These are phyloP conservation scores for Dendrolimus punctatus DNA, from an alignment of 1,140 invertebrate genomes.

Conservation along the genomic window DNA sequence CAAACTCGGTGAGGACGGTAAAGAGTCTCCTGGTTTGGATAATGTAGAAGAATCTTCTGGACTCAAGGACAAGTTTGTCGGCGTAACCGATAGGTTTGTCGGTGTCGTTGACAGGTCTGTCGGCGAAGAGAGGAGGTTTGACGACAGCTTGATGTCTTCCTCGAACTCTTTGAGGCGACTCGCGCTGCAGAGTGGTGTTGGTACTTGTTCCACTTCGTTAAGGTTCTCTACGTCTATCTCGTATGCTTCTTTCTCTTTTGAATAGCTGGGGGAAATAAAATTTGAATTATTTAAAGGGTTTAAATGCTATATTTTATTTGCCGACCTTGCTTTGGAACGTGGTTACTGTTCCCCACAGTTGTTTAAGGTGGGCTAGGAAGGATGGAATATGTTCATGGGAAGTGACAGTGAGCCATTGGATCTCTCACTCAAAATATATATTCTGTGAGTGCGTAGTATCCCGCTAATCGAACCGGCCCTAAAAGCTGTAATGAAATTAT, in stretches of 20 bases:
- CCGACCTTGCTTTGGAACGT: no score
- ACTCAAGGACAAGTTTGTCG: conserved; percentile 30
- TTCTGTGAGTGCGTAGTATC: no score
- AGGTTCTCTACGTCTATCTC: conserved; percentile 50
- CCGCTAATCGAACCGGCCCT: no score
- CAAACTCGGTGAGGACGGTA: conserved; percentile 37
- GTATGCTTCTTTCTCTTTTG: conserved; percentile 49
- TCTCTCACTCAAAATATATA: no score
- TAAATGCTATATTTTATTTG: no score
- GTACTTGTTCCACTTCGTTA: conserved; percentile 54
- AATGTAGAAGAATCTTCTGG: conserved; percentile 36
- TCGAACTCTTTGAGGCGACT: conserved; percentile 48
- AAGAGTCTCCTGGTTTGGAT: conserved; percentile 30
- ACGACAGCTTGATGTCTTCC: conserved; percentile 43
- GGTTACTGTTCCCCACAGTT: no score
- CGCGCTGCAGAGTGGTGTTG: conserved; percentile 64
- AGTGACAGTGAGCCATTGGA: no score
- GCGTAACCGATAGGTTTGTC: conserved; percentile 22
- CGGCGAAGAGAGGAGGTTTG: conserved; percentile 31
- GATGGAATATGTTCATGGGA: no score
- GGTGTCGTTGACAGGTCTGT: no score
- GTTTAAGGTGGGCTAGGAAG: no score
- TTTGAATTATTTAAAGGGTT: no score
- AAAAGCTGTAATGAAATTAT: no score
- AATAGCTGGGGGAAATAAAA: conserved; percentile 35